Conservation (phyloP, 2,888 invertebrate genomes). For the Allacma fusca region DNA sequence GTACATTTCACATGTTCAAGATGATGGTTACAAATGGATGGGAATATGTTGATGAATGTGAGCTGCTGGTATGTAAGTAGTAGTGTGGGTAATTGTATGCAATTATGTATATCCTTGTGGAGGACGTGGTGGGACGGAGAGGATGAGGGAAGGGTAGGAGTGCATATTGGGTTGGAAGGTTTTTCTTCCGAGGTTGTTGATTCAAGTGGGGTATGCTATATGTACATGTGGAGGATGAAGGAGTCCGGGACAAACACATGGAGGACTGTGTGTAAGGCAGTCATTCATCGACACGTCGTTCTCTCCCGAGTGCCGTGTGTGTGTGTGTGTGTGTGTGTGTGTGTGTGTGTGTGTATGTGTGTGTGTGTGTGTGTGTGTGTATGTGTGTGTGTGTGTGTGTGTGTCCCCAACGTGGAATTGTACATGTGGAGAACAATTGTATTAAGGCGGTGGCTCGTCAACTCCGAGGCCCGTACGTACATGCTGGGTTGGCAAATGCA, state of each 20-base stretch:
- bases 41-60: too few species aligned
- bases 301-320: background rate
- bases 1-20: too few species aligned
- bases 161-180: background rate
- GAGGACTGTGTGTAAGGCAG: conserved; percentile 2
- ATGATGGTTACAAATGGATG: too few species aligned
- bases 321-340: conserved; percentile 16
- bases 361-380: too few species aligned
- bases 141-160: too few species aligned
- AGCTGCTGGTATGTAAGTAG: too few species aligned
- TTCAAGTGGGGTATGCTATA: background rate
- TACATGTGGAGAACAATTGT: conserved; percentile 14
- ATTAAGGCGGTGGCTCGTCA: conserved; percentile 16
- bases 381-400: background rate
- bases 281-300: conserved; percentile 36
- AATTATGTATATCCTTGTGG: too few species aligned
- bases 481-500: conserved; percentile 6
- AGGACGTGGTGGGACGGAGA: too few species aligned
- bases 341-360: conserved; percentile 24
- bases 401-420: conserved; percentile 22
- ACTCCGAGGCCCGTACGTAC: background rate
- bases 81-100: too few species aligned
- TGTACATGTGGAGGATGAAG: background rate
- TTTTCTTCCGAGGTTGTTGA: background rate
- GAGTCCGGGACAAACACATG: conserved; percentile 4